Conservation (phyloP, 2,797 vertebrate genomes). For the Cuculus canorus region DNA sequence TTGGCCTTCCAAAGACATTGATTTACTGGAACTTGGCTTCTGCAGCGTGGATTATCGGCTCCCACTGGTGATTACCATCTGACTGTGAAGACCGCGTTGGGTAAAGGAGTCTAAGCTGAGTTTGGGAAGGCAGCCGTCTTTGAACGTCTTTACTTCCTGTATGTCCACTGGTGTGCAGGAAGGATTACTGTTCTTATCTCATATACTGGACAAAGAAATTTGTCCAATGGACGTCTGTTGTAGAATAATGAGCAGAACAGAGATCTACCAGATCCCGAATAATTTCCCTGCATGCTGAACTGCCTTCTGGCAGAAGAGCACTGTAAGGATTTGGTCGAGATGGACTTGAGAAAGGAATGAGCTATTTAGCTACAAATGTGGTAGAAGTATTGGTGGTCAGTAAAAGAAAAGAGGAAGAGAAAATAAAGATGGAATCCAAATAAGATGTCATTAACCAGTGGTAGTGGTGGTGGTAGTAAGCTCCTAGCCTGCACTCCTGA, state of each 20-base stretch:
- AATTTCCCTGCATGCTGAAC: background rate
- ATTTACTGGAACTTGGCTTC: background rate
- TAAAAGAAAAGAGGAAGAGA: background rate
- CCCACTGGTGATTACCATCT: background rate
- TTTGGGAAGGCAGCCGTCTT: background rate
- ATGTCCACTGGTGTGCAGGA: background rate
- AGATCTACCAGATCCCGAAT: background rate
- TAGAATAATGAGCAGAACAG: background rate
- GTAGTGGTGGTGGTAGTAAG: background rate
- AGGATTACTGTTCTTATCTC: background rate
- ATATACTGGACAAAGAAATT: background rate
- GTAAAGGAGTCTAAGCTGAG: background rate
- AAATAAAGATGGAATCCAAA: background rate
- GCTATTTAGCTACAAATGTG: background rate
- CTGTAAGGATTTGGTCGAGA: background rate
- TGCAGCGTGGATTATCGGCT: background rate
- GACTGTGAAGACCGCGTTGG: rapidly evolving
- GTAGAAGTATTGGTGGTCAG: background rate
- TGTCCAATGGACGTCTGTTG: background rate
- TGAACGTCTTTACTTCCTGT: background rate
- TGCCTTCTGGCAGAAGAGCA: background rate
- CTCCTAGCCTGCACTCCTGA: rapidly evolving
- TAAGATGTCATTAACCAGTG: background rate
- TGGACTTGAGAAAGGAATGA: background rate
- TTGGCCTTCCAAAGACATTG: background rate